These are phyloP conservation scores for Hirtodrosophila histrioides DNA, from an alignment of 2,888 invertebrate species.

Conservation along the genomic window DNA sequence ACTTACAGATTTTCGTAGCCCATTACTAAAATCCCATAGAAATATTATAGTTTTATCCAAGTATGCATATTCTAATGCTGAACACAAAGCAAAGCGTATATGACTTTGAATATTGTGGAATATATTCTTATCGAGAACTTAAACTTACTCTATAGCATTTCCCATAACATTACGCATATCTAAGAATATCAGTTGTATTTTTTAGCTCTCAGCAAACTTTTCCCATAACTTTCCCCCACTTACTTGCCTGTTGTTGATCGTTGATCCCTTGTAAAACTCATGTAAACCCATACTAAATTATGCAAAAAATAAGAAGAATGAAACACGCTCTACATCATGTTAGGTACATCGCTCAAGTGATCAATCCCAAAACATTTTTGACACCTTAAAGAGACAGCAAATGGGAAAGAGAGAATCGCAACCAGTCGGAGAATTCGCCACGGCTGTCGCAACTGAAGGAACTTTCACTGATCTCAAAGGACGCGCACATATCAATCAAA, in stretches of 20 bases:
- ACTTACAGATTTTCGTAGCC: too few relatives aligned
- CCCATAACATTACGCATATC: slow-evolving; percentile 1
- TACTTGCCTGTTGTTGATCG: slow-evolving; percentile 28
- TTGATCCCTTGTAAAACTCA: slow-evolving; percentile 64
- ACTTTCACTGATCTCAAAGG: slow-evolving; percentile 64
- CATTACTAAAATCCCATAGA: too few relatives aligned
- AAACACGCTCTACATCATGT: slow-evolving; percentile 62
- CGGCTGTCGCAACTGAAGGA: slow-evolving; percentile 57
- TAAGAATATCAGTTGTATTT: slow-evolving; percentile 13
- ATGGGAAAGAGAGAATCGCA: slow-evolving; percentile 39
- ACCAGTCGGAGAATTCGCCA: slow-evolving; percentile 64
- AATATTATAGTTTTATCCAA: too few relatives aligned
- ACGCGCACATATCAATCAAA: slow-evolving; percentile 81
- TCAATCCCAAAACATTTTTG: slow-evolving; percentile 67
- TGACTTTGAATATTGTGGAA: too few relatives aligned
- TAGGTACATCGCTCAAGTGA: slow-evolving; percentile 57
- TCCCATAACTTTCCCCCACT: slow-evolving; percentile 24
- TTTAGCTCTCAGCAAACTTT: slow-evolving; percentile 3
- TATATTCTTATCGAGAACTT: too few relatives aligned
- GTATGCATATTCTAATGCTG: too few relatives aligned
- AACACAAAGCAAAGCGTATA: too few relatives aligned
- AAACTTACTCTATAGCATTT: too few relatives aligned
- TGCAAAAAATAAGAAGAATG: slow-evolving; percentile 55
- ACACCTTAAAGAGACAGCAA: slow-evolving; percentile 49
- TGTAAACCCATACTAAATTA: slow-evolving; percentile 69